Conservation (phyloP, 2,797 vertebrate species). For the Urosaurus nigricauda region DNA sequence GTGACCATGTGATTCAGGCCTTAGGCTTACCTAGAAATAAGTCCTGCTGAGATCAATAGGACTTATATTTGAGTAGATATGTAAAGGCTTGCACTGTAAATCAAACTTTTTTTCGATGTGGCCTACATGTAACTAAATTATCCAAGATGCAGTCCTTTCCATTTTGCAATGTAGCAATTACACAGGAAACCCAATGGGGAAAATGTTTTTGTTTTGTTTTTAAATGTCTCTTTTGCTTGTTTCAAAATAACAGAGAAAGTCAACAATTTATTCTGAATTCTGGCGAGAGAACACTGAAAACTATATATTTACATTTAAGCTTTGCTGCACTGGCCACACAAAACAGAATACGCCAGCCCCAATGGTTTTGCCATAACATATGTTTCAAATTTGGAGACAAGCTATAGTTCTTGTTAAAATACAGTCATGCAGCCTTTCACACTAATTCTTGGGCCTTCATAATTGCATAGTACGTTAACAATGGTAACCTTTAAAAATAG, state of each 20-base stretch:
- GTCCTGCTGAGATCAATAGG: too few relatives aligned
- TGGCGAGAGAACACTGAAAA: not conserved
- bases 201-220: too few relatives aligned
- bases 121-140: not conserved
- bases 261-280: not conserved
- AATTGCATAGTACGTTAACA: constrained; percentile 60
- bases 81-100: not conserved
- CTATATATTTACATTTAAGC: constrained; percentile 34
- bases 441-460: constrained; percentile 42
- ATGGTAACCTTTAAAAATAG: constrained; percentile 45
- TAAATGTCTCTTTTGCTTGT: not conserved
- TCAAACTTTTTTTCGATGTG: not conserved
- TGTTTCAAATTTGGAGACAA: constrained; percentile 32
- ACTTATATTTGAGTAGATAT: not conserved
- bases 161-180: too few relatives aligned
- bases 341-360: constrained; percentile 17
- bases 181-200: too few relatives aligned
- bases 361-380: constrained; percentile 26
- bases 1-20: too few relatives aligned
- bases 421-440: constrained; percentile 40
- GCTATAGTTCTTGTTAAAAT: constrained; percentile 48
- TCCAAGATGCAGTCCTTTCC: not conserved
- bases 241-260: not conserved
- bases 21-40: too few relatives aligned
- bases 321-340: constrained; percentile 28